These are phyloP conservation scores for Plusia festucae DNA, from an alignment of 2,888 invertebrate genomes.

Conservation along the genomic window DNA sequence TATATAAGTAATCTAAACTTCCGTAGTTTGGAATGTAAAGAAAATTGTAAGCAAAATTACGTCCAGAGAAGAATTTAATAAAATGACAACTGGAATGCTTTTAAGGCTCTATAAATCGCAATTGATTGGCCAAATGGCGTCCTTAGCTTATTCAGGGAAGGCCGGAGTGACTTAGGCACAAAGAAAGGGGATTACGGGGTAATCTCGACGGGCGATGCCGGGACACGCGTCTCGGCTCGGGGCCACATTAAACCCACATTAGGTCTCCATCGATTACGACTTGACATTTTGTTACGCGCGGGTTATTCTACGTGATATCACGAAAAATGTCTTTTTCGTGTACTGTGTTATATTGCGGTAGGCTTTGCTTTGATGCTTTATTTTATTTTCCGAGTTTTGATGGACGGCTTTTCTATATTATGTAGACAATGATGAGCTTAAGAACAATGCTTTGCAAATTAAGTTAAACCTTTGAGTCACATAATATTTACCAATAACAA, in stretches of 20 bases:
- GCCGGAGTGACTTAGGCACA: conserved; percentile 77
- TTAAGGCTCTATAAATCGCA: conserved; percentile 69
- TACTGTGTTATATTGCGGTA: conserved; percentile 20
- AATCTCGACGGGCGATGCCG: conserved; percentile 79
- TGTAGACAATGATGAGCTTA: no score
- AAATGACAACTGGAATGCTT: conserved; percentile 46
- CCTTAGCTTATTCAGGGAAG: conserved; percentile 66
- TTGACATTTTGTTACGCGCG: conserved; percentile 71
- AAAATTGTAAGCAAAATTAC: conserved; percentile 5
- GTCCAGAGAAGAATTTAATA: conserved; percentile 44
- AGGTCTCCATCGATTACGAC: conserved; percentile 80
- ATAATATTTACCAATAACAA: no score
- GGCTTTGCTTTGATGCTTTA: conserved; percentile 18
- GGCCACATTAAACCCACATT: conserved; percentile 84
- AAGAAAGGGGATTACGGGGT: conserved; percentile 82
- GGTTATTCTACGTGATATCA: conserved; percentile 63
- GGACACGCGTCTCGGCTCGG: conserved; percentile 78
- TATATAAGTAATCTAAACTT: background rate
- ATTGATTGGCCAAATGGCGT: conserved; percentile 72
- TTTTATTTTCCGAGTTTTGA: conserved; percentile 13
- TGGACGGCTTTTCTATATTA: background rate
- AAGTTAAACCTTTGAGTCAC: no score
- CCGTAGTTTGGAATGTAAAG: background rate
- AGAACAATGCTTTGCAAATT: no score
- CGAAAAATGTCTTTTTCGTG: conserved; percentile 48